phyloP scores from a whole-genome alignment of 2,113 vertebrate genomes.

The Zootoca vivipara region DNA sequence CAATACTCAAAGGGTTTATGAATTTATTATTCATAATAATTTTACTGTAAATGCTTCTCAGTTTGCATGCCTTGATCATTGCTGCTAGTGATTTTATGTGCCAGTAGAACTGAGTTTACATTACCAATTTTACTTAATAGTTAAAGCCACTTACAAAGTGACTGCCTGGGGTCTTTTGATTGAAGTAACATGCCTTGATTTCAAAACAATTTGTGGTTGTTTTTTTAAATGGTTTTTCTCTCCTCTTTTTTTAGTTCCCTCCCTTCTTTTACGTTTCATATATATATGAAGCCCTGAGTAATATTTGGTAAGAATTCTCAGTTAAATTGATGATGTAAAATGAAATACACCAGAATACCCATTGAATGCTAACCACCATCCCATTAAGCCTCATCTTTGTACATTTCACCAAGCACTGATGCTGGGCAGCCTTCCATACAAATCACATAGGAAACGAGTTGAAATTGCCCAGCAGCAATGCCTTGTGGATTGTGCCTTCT shows the following conservation, averaged over 20 bases:
- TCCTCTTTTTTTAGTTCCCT: constrained; percentile 44
- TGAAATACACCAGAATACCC: constrained; percentile 42
- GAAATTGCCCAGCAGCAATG: not conserved
- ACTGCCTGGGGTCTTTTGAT: constrained; percentile 77
- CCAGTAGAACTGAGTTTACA: constrained; percentile 85
- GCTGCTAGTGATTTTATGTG: constrained; percentile 88
- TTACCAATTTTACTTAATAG: constrained; percentile 83
- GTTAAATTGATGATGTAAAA: constrained; percentile 61
- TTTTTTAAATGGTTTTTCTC: constrained; percentile 51
- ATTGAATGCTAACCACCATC: constrained; percentile 19
- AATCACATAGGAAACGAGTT: not conserved
- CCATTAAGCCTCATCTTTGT: constrained; percentile 53
- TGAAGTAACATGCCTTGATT: constrained; percentile 73
- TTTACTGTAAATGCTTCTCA: constrained; percentile 87
- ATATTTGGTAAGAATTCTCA: constrained; percentile 76
- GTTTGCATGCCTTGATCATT: constrained; percentile 89
- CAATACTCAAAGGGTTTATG: constrained; percentile 88
- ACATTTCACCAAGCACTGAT: not conserved
- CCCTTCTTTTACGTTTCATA: constrained; percentile 58
- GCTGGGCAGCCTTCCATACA: not conserved
- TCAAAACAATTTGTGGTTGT: constrained; percentile 40
- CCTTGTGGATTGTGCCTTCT: not conserved
- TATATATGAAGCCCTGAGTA: constrained; percentile 82
- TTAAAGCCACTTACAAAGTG: constrained; percentile 87
- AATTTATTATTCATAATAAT: constrained; percentile 80